Conservation (phyloP, 2,888 invertebrate species). For the Agrochola circellaris region DNA sequence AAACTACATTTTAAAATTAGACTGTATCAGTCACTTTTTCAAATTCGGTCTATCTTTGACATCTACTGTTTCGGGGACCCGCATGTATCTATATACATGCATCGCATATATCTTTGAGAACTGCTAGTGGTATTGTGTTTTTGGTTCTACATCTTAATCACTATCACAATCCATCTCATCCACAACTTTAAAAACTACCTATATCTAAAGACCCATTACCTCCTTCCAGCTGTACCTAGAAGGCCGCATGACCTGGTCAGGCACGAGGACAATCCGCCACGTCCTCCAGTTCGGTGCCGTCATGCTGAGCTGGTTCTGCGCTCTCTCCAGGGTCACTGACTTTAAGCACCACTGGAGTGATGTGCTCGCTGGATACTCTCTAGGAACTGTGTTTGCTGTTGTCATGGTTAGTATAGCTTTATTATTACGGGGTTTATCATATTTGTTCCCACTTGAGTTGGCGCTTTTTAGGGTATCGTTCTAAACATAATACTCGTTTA, state of each 20-base stretch:
- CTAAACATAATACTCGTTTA: too few species aligned
- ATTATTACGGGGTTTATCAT: not conserved
- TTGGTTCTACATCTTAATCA: not conserved
- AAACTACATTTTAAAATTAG: not conserved
- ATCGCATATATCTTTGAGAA: not conserved
- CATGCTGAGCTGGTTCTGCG: constrained; percentile 95
- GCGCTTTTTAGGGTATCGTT: not conserved
- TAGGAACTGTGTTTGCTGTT: constrained; percentile 92
- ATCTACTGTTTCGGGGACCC: not conserved
- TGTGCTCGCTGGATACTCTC: constrained; percentile 95
- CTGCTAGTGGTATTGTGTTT: not conserved
- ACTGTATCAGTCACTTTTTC: not conserved
- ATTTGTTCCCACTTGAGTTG: not conserved
- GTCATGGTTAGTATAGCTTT: constrained; percentile 46
- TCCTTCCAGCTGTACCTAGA: constrained; percentile 95
- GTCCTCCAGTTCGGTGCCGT: constrained; percentile 95
- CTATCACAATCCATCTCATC: not conserved
- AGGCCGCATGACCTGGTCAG: constrained; percentile 94
- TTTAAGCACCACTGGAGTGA: constrained; percentile 99
- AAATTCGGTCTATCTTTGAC: not conserved
- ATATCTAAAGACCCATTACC: not conserved
- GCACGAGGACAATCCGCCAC: constrained; percentile 94
- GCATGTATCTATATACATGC: too few species aligned
- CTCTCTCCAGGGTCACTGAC: constrained; percentile 97
- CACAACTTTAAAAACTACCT: not conserved